Evolutionary conservation across 2,888 invertebrate species (phyloP), one percentile per base, ranked within the genome.

Genomic region (Acleris cristana): DNA sequence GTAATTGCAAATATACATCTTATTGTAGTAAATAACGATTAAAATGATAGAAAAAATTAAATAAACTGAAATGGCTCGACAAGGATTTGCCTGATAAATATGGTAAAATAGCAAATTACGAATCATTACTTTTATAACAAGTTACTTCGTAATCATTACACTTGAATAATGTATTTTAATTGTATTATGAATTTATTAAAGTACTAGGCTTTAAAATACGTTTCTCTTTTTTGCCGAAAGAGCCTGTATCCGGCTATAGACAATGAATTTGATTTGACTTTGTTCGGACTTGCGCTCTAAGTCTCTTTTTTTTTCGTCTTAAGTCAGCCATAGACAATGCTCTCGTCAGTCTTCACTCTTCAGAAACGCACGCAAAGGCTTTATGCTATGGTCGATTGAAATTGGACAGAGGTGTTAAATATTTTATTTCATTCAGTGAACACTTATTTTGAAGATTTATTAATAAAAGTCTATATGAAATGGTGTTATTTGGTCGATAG

Each of bases 381-480:
- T 79, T 73, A 73, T 73, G 82, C 77, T 78, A 76, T 80, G 83
- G 85, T 87, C 81, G 85, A 85, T 80, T 83, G 75, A 74, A 78
- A 84, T 80, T 82, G 74, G 73, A 77, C 76, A 72, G 69, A 78
- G 74, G 79, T 82, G 82, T 79, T 80, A 68, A 71, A 78, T 79
- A 77, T 75, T 84, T 80, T 82, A 78, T 76, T 81, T 76, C 72
- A 72, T 76, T 77, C 64, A 69, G 74, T 74, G 76, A 74, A 70
- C 66, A 70, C 62, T 70, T 71, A 77, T 72, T 70, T 72, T 65
- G 65, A 73, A 75, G 62, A 75, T 76, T 83, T 76, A 80, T 87
- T 84, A 89, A 83, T 84, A 73, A 90, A 87, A 74, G 73, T 84
- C 71, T 65, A 70, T 72, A 58, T 82, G 80, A 74, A 84, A 89